Conservation (phyloP, 2,113 vertebrate genomes). For the Potamarius usumacintae region DNA sequence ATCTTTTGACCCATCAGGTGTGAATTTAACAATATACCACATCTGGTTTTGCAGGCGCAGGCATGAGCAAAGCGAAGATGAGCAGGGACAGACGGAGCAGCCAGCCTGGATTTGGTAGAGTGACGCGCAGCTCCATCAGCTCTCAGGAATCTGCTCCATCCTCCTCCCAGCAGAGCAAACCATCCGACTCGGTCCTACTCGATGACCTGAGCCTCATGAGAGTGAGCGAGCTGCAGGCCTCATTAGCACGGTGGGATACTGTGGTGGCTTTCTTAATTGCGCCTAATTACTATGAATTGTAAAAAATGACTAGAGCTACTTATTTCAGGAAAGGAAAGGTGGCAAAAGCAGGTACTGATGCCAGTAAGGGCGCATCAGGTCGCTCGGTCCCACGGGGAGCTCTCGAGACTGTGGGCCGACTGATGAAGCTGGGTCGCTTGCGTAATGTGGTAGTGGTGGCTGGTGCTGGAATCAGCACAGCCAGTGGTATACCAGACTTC, state of each 20-base stretch:
- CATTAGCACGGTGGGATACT: slow-evolving; percentile 57
- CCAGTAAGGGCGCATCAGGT: slow-evolving; percentile 23
- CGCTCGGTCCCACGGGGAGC: slow-evolving; percentile 43
- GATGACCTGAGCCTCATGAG: slow-evolving; percentile 72
- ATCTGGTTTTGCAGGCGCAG: slow-evolving; percentile 48
- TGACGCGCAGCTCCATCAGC: slow-evolving; percentile 63
- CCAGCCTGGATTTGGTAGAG: slow-evolving; percentile 55
- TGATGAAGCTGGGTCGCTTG: slow-evolving; percentile 70
- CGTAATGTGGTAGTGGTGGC: slow-evolving; percentile 76
- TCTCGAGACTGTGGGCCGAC: slow-evolving; percentile 72
- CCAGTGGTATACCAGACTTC: slow-evolving; percentile 80
- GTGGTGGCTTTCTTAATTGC: not conserved
- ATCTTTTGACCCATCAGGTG: not conserved
- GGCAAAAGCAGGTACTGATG: slow-evolving; percentile 19
- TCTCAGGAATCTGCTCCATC: slow-evolving; percentile 42
- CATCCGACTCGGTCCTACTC: slow-evolving; percentile 58
- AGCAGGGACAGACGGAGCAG: slow-evolving; percentile 56
- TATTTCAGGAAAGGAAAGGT: slow-evolving; percentile 58
- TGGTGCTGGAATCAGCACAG: slow-evolving; percentile 79
- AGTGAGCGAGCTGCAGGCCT: slow-evolving; percentile 59
- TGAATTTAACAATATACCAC: not conserved
- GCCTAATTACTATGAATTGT: not conserved
- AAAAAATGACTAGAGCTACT: not conserved
- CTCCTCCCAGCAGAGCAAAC: slow-evolving; percentile 58
- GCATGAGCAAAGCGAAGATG: slow-evolving; percentile 68